Percentiles rank a stretch among this genome's conserved stretches.
These are phyloP conservation scores for Monomorium pharaonis DNA, from an alignment of 1,140 invertebrate species.

Conservation along the genomic window DNA sequence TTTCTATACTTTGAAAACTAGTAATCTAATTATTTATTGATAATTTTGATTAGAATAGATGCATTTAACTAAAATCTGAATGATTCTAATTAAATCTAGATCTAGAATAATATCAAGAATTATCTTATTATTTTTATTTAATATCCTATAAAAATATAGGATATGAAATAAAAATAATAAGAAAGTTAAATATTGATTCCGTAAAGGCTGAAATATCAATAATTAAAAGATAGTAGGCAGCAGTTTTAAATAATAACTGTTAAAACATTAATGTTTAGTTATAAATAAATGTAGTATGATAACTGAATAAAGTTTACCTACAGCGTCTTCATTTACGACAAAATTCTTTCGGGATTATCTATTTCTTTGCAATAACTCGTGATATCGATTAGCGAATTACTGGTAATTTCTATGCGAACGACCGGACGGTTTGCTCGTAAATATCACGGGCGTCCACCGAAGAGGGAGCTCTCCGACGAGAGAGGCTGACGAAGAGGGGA, in stretches of 20 bases:
- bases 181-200: not conserved
- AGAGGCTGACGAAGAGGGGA: not conserved
- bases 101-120: too few species aligned
- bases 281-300: not conserved
- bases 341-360: not conserved
- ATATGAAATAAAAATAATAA: not conserved
- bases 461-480: slow-evolving; percentile 21
- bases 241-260: not conserved
- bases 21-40: not conserved
- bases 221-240: not conserved
- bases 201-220: not conserved
- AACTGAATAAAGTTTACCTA: not conserved
- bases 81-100: not conserved
- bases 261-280: not conserved
- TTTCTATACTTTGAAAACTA: not conserved
- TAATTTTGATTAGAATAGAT: not conserved
- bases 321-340: slow-evolving; percentile 7
- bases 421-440: slow-evolving; percentile 52
- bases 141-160: too few species aligned
- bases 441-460: slow-evolving; percentile 48
- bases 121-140: too few species aligned
- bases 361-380: slow-evolving; percentile 21
- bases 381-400: slow-evolving; percentile 69
- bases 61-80: not conserved
- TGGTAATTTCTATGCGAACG: slow-evolving; percentile 62